Evolutionary conservation across 1,140 invertebrate species (phyloP), one percentile per base, ranked within the genome.

Genomic region (Drosophila albomicans): DNA sequence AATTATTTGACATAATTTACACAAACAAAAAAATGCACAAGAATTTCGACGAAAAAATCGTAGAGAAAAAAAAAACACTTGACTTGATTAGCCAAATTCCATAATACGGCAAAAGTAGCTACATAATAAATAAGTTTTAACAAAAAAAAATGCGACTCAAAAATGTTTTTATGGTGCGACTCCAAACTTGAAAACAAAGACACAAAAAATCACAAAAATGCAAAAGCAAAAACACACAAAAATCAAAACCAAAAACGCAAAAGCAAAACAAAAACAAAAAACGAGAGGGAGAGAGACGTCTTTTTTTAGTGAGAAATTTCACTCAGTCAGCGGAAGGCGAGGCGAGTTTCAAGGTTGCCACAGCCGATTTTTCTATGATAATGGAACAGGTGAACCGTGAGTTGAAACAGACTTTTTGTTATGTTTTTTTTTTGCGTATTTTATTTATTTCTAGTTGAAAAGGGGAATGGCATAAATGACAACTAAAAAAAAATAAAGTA

Each of bases 311-410:
- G 73, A 75, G 61, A 82, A 87, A 87, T 87, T 87, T 87, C 85
- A 82, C 82, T 79, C 43, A 52, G 48, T 35, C 13, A 45, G 65
- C 80, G 78, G 63, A 86, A 86, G 78, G 64, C 78, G 61, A 67
- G 79, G 68, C 77, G 4, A 80, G 80, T 84, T 87, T 87, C 82
- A 87, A 87, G 82, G 82, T 87, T 87, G 79, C 62, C 66, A 54
- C 20, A 25, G 20, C 35, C 25, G 58, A 67, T 63, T 74, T 74
- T 62, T 63, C 70, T 62, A 68, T 68, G 71, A 62, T 68, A 67
- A 78, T 78, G 51, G 58, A 68, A 57, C 72, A 75, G 72, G 72
- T 75, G 71, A 63, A 43, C 46, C 43, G 49, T 64, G 49, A 61
- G 32, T 48, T 58, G 28, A 6, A 73, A 67, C 35, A 63, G 52